Percentiles rank a stretch among this genome's conserved stretches.
phyloP scores from a whole-genome alignment of 1,140 invertebrate species.

The Brachionus rotundiformis region DNA sequence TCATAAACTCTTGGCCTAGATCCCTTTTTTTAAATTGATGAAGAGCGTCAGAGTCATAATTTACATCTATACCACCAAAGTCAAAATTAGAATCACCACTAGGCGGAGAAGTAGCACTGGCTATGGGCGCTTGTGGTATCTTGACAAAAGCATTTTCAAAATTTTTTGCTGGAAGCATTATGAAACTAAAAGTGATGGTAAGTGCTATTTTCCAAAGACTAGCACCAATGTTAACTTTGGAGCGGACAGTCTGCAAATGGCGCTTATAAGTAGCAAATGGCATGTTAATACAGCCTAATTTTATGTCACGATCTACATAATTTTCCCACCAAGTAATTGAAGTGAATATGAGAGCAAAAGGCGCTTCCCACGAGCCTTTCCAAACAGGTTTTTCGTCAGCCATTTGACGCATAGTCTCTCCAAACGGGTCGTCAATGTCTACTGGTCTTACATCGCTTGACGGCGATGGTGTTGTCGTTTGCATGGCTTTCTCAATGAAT shows the following conservation, averaged over 20 bases:
- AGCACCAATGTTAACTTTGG: conserved; percentile 58
- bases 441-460: background rate
- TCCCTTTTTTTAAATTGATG: conserved; percentile 11
- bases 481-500: conserved; percentile 40
- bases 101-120: background rate
- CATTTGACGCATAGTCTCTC: background rate
- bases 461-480: background rate
- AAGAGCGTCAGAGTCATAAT: background rate
- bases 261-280: conserved; percentile 54
- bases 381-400: conserved; percentile 51
- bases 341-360: conserved; percentile 58
- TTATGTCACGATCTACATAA: conserved; percentile 59
- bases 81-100: conserved; percentile 29
- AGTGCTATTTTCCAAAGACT: conserved; percentile 60
- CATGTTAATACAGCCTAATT: conserved; percentile 56
- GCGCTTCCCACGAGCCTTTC: conserved; percentile 51
- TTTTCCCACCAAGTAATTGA: conserved; percentile 63
- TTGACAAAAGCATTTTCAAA: conserved; percentile 52
- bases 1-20: background rate
- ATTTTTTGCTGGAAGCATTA: conserved; percentile 52
- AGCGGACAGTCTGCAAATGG: conserved; percentile 57
- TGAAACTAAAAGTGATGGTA: conserved; percentile 55
- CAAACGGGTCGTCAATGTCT: conserved; percentile 39
- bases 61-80: conserved; percentile 28
- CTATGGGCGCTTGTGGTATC: background rate